phyloP scores from a whole-genome alignment of 37 sponge, comb jelly and placozoan species.

The Spongia lamella region DNA sequence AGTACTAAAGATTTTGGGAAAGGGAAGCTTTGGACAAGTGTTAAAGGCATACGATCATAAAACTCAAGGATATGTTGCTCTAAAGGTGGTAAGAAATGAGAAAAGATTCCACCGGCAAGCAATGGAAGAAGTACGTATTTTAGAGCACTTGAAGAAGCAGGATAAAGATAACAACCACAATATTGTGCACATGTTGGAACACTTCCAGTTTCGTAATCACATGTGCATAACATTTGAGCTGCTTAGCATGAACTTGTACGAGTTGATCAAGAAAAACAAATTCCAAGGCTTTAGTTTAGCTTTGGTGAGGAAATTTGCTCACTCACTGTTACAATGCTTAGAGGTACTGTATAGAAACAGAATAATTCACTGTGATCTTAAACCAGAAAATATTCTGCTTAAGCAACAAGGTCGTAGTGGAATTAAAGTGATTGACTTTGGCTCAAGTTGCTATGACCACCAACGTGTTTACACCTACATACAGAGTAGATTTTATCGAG shows the following conservation, averaged over 20 bases:
- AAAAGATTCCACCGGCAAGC: slow-evolving; percentile 97
- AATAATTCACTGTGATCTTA: slow-evolving; percentile 99
- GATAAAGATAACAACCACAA: slow-evolving; percentile 90
- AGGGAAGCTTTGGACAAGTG: slow-evolving; percentile 99
- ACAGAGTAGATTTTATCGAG: slow-evolving; percentile 93
- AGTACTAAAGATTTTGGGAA: slow-evolving; percentile 90
- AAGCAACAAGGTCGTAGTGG: slow-evolving; percentile 93
- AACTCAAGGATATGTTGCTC: slow-evolving; percentile 85
- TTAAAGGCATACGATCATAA: slow-evolving; percentile 97
- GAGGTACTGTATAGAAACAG: slow-evolving; percentile 88
- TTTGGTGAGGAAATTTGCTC: slow-evolving; percentile 96
- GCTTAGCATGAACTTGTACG: slow-evolving; percentile 97
- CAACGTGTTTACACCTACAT: slow-evolving; percentile 97
- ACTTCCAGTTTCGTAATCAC: slow-evolving; percentile 93
- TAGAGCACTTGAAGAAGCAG: slow-evolving; percentile 91
- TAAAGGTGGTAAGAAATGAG: slow-evolving; percentile 96
- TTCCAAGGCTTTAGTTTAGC: slow-evolving; percentile 97
- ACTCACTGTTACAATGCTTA: slow-evolving; percentile 94
- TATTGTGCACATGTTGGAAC: slow-evolving; percentile 92
- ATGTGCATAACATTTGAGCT: slow-evolving; percentile 98
- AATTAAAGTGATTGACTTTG: slow-evolving; percentile 96
- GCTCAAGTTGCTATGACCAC: slow-evolving; percentile 95
- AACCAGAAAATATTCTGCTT: slow-evolving; percentile 95
- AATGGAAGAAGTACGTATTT: slow-evolving; percentile 85
- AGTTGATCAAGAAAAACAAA: slow-evolving; percentile 99